Evolutionary conservation across 2,888 invertebrate genomes (phyloP), one percentile per base, ranked within the genome.

Genomic region (Litoditis marina): DNA sequence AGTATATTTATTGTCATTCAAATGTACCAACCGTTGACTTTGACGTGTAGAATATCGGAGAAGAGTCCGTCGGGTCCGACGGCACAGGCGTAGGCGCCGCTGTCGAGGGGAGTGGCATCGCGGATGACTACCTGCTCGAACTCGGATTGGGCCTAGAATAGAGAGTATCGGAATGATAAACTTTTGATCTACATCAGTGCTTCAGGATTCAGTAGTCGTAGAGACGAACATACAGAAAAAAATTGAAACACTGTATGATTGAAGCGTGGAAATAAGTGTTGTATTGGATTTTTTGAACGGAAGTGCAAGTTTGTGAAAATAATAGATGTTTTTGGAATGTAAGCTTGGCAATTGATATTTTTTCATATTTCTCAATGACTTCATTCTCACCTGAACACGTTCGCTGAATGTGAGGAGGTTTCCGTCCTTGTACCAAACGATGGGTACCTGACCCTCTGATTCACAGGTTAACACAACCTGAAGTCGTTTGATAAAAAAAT

Each of bases 381-480:
- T 13, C n/a, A 30, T 54, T 25, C 47, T 28, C 25, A 53, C 64
- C 28, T 60, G 63, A 52, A 73, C 63, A 39, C 73, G 53, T 1
- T 60, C 56, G 30, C 63, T 66, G 59, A 75, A 73, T 42, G 67
- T 63, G 11, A 75, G 54, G n/a, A 75, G 46, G 27, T 65, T 57
- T 25, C 73, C 73, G 42, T 75, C 66, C 60, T 75, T 75, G 70
- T 72, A 75, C 75, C 75, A 75, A 19, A 73, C 58, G 31, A 74
- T 66, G 7, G 74, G 74, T 6, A 56, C 28, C 5, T 66, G 51
- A 19, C 66, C 73, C 30, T 67, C 52, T 30, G 69, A 64, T 49
- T 73, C 67, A 60, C 75, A 75, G 0, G 63, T 56, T 1, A 75
- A 57, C 1, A 60, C 62, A 56, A 75, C 68, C 74, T 74, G 57